Base-by-base conservation (phyloP, 2,888 invertebrate species). In the Rapana venosa region DNA sequence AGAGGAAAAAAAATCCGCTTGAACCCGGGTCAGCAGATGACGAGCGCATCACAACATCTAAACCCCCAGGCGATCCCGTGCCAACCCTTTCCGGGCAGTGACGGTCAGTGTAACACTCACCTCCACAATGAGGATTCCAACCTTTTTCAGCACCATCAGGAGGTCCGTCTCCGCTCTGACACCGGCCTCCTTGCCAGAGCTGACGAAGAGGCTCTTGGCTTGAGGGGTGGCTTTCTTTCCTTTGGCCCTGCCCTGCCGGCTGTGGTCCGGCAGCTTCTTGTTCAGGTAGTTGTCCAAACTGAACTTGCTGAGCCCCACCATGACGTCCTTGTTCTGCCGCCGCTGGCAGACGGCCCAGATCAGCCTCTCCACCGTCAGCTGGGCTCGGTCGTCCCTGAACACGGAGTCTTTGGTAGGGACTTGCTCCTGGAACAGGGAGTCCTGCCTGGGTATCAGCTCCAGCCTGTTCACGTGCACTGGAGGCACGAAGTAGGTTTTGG, bases 231-330 rank as follows among this genome's bases (percentile, higher is more conserved):
- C n/a, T n/a, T n/a, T n/a, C n/a, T n/a, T n/a, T n/a, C n/a, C n/a
- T n/a, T n/a, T 74, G 22, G n/a, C n/a, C n/a, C n/a, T 8, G 47
- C 47, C 47, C 47, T 47, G 47, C 47, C 4, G 4, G 47, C 47
- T 8, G 4, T 47, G 4, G 4, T 26, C 47, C n/a, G 47, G 26
- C 11, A 36, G 30, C n/a, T n/a, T 35, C n/a, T 87, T 87, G 87
- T 87, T 87, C 22, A 87, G 36, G 70, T 87, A 87, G 47, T 87
- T 66, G 36, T 87, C 74, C 35, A 87, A 36, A 70, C 15, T 35
- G 36, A 87, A 70, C 30, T 87, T 70, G 87, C 36, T 70, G n/a
- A 87, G 74, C n/a, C 36, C 87, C 35, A 87, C 70, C 87, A 87
- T 87, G 26, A 87, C 87, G 32, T 70, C 87, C 35, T 61, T 86